Percentiles rank a stretch among this genome's conserved stretches.
Evolutionary conservation across 2,888 invertebrate genomes (phyloP).

Genomic region (Tortricodes alternella): DNA sequence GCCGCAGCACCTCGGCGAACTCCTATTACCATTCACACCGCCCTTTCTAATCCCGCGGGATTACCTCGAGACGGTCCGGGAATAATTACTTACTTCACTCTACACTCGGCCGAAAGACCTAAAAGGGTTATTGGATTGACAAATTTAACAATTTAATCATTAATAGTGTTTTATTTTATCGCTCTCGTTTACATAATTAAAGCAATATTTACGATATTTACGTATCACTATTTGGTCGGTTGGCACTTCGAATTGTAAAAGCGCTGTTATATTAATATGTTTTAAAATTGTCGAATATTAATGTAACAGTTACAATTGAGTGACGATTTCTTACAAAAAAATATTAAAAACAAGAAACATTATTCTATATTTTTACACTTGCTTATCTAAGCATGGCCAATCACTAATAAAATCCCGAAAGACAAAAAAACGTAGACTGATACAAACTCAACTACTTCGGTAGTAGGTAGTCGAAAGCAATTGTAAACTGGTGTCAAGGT

Average conservation of each 20-base stretch:
- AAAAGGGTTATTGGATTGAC: conserved; percentile 45
- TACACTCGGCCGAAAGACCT: conserved; percentile 52
- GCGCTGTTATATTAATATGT: neutral
- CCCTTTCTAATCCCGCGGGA: conserved; percentile 79
- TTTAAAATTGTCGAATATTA: too few relatives aligned
- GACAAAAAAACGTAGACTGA: too few relatives aligned
- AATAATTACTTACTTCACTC: conserved; percentile 79
- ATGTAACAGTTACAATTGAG: too few relatives aligned
- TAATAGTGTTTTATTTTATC: conserved; percentile 27
- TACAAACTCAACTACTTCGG: conserved; percentile 10
- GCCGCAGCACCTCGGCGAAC: conserved; percentile 74
- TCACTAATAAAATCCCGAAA: too few relatives aligned
- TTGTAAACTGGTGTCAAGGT: conserved; percentile 78
- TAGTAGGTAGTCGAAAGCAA: conserved; percentile 73
- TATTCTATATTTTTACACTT: too few relatives aligned
- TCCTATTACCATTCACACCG: conserved; percentile 80
- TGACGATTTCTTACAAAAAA: too few relatives aligned
- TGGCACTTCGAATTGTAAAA: neutral
- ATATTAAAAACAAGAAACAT: too few relatives aligned
- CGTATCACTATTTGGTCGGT: conserved; percentile 9
- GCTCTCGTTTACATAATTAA: conserved; percentile 15
- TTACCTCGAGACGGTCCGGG: conserved; percentile 76
- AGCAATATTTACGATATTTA: conserved; percentile 11
- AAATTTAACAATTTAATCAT: conserved; percentile 27
- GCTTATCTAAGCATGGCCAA: too few relatives aligned